Conservation (phyloP, 2,888 invertebrate species). For the Drosophila merina region DNA sequence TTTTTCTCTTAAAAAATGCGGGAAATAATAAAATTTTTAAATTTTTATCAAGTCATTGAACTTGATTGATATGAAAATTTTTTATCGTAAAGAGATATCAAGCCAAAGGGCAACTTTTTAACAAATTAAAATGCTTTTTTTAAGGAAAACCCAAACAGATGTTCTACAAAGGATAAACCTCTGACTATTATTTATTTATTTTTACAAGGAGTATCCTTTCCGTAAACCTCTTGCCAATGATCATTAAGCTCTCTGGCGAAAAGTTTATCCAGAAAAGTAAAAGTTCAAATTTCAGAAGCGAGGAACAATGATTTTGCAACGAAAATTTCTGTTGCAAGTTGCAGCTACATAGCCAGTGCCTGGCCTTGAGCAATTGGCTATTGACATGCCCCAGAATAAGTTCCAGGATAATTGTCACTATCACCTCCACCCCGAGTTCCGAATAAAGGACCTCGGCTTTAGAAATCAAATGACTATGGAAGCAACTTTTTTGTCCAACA, state of each 20-base stretch:
- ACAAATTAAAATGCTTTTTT: constrained; percentile 21
- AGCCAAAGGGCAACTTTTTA: constrained; percentile 1
- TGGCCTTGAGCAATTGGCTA: constrained; percentile 46
- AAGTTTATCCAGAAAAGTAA: constrained; percentile 55
- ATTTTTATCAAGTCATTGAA: constrained; percentile 28
- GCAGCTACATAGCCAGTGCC: constrained; percentile 23
- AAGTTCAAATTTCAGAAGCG: constrained; percentile 57
- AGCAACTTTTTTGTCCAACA: constrained; percentile 67
- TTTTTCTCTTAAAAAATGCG: neutral
- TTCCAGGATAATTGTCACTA: neutral
- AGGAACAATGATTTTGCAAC: constrained; percentile 22
- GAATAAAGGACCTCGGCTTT: constrained; percentile 38
- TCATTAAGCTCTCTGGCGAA: constrained; percentile 31
- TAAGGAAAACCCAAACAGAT: constrained; percentile 13
- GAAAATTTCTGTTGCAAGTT: constrained; percentile 16
- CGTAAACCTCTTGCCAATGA: constrained; percentile 35
- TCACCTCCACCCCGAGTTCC: neutral
- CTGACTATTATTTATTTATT: constrained; percentile 14
- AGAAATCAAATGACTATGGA: constrained; percentile 64
- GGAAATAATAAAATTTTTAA: neutral
- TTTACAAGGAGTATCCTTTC: constrained; percentile 1
- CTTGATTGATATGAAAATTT: constrained; percentile 21
- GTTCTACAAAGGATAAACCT: constrained; percentile 31
- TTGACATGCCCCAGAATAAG: constrained; percentile 38
- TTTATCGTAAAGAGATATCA: constrained; percentile 19